phyloP scores from a whole-genome alignment of 2,113 vertebrate species.

The Cochlearius cochlearius region DNA sequence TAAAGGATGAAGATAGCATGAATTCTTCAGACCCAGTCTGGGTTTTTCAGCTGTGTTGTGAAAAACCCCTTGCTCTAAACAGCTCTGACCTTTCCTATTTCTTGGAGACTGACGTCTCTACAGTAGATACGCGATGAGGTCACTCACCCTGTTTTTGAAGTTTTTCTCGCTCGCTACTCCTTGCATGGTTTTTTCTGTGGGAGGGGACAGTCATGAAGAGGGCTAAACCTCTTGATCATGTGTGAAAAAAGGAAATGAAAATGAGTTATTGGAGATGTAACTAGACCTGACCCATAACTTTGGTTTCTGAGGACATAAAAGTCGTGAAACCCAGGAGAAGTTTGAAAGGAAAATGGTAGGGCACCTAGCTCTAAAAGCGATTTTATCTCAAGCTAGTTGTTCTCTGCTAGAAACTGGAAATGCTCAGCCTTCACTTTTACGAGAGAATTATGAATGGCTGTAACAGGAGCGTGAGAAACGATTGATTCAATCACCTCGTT shows the following conservation, averaged over 20 bases:
- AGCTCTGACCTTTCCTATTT: conserved; percentile 46
- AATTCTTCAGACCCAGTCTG: neutral
- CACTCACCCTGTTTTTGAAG: conserved; percentile 46
- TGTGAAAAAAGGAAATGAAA: conserved; percentile 66
- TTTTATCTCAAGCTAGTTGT: neutral
- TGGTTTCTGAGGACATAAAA: conserved; percentile 24
- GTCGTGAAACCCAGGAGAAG: neutral
- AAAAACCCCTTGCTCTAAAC: conserved; percentile 27
- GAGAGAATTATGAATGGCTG: neutral
- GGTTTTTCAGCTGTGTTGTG: neutral
- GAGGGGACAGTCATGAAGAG: conserved; percentile 51
- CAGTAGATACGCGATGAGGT: conserved; percentile 15
- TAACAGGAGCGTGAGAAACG: neutral
- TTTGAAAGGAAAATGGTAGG: neutral
- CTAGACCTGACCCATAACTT: neutral
- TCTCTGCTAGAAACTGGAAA: neutral
- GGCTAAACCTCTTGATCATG: conserved; percentile 43
- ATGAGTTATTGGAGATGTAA: neutral
- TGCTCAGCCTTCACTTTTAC: neutral
- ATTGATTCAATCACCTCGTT: neutral
- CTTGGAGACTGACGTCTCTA: conserved; percentile 38
- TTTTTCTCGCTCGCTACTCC: conserved; percentile 14
- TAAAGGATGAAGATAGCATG: neutral
- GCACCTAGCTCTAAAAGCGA: neutral
- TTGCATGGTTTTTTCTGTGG: conserved; percentile 38